phyloP scores from a whole-genome alignment of 2,888 invertebrate genomes.

The Nemotelus pantherinus region DNA sequence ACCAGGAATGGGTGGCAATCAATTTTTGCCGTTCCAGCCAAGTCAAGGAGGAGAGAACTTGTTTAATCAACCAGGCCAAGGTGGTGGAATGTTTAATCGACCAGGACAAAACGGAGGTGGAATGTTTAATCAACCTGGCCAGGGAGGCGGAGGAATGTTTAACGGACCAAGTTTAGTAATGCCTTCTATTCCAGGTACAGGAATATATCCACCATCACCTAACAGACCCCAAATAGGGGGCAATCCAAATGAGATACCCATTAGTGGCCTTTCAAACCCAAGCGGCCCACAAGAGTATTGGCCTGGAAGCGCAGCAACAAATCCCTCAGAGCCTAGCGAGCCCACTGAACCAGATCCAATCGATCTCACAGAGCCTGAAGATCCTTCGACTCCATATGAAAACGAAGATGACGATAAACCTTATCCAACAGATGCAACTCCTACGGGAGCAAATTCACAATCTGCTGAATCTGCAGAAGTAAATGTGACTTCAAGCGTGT shows the following conservation, averaged over 20 bases:
- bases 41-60: too few relatives aligned
- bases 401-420: slow-evolving; percentile 6
- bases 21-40: too few relatives aligned
- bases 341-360: background rate
- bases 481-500: slow-evolving; percentile 19
- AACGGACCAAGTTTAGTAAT: background rate
- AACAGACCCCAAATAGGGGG: background rate
- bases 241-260: slow-evolving; percentile 5
- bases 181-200: slow-evolving; percentile 6
- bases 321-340: slow-evolving; percentile 2
- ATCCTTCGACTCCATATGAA: slow-evolving; percentile 14
- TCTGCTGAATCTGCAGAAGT: slow-evolving; percentile 16
- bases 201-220: background rate
- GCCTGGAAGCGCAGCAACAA: slow-evolving; percentile 6
- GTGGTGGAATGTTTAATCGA: too few relatives aligned
- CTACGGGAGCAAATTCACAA: background rate
- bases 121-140: too few relatives aligned
- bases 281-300: slow-evolving; percentile 17
- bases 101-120: too few relatives aligned
- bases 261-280: slow-evolving; percentile 24
- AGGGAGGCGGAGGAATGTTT: too few relatives aligned
- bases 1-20: too few relatives aligned
- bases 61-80: too few relatives aligned
- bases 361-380: background rate
- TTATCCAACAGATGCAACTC: slow-evolving; percentile 30